Conservation (phyloP, 1,140 invertebrate species). For the Musca domestica region DNA sequence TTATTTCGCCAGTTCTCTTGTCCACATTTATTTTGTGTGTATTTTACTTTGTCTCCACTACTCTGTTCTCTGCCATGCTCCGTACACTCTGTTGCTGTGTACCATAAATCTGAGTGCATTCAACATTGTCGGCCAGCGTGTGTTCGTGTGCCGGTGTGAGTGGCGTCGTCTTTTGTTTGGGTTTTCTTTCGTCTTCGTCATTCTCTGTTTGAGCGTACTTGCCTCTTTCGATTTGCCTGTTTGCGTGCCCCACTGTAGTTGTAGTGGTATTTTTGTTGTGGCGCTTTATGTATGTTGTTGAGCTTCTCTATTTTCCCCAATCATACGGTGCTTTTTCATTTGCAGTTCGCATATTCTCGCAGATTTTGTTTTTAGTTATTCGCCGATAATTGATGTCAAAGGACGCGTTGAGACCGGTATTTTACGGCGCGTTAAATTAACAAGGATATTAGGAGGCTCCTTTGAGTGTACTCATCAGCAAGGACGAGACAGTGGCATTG, state of each 20-base stretch:
- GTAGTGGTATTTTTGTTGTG: slow-evolving; percentile 26
- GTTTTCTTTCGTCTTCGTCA: not conserved
- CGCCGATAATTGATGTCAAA: slow-evolving; percentile 55
- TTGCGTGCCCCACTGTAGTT: slow-evolving; percentile 7
- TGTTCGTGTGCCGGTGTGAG: slow-evolving; percentile 5
- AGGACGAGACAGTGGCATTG: not conserved
- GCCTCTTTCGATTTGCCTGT: slow-evolving; percentile 11
- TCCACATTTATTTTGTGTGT: not conserved
- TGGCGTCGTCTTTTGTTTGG: slow-evolving; percentile 4
- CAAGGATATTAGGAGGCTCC: slow-evolving; percentile 10
- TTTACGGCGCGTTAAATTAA: slow-evolving; percentile 29
- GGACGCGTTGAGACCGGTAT: slow-evolving; percentile 42
- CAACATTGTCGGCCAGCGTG: not conserved
- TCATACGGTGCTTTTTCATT: slow-evolving; percentile 52
- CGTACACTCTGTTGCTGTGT: slow-evolving; percentile 10
- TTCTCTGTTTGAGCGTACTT: slow-evolving; percentile 14
- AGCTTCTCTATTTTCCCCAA: slow-evolving; percentile 54
- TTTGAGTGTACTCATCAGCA: not conserved
- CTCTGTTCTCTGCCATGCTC: slow-evolving; percentile 10
- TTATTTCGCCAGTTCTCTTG: slow-evolving; percentile 15
- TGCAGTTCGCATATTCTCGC: slow-evolving; percentile 54
- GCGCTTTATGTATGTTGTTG: slow-evolving; percentile 28
- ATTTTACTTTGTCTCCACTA: slow-evolving; percentile 5
- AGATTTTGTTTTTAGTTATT: slow-evolving; percentile 54
- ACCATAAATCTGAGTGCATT: slow-evolving; percentile 12